phyloP scores from a whole-genome alignment of 2,113 vertebrate species.

The Clupea harengus region DNA sequence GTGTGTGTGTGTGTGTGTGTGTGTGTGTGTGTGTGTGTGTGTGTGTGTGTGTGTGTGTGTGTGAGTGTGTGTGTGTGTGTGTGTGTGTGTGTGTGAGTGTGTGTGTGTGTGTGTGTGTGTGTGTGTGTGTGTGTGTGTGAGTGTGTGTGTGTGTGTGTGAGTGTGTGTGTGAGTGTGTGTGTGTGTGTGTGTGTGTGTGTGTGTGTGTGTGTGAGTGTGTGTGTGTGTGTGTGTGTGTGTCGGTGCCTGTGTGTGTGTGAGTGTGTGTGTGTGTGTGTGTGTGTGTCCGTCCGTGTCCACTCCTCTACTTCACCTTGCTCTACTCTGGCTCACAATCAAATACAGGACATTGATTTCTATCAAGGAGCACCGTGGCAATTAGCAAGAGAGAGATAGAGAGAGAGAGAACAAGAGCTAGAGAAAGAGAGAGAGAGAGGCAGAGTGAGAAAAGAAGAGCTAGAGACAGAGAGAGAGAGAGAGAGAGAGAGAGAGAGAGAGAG shows the following conservation, averaged over 20 bases:
- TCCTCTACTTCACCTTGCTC: constrained; percentile 42
- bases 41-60: constrained; percentile 10
- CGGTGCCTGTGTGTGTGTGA: background rate
- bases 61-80: background rate
- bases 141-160: background rate
- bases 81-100: background rate
- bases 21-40: background rate
- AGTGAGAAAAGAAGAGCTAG: constrained; percentile 21
- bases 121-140: background rate
- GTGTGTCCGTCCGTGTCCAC: constrained; percentile 13
- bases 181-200: background rate
- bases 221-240: background rate
- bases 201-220: background rate
- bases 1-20: background rate
- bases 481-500: constrained; percentile 22
- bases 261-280: constrained; percentile 1
- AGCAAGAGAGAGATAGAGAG: constrained; percentile 32
- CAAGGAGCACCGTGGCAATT: constrained; percentile 55
- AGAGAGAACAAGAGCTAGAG: background rate
- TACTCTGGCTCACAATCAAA: constrained; percentile 45
- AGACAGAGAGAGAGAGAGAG: constrained; percentile 23
- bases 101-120: background rate
- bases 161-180: constrained; percentile 30
- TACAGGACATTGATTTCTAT: constrained; percentile 56
- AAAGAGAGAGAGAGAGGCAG: background rate